Base-by-base conservation (phyloP, 2,888 invertebrate species). In the Enchytraeus crypticus region DNA sequence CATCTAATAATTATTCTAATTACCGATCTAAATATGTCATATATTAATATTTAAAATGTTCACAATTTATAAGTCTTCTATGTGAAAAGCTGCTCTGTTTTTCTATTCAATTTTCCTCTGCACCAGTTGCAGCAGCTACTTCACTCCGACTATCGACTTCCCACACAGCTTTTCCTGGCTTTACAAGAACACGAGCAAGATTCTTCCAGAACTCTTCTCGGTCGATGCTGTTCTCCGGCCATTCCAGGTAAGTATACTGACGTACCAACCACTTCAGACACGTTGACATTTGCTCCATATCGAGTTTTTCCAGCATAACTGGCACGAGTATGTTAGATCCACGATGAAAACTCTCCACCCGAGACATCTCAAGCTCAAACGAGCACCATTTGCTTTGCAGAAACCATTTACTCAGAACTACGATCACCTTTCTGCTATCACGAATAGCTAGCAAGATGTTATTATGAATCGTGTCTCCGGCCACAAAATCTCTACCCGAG, bases 291-390 rank as follows among this genome's bases (percentile, higher is more conserved):
- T 1, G 23, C 47, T 27, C 23, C 1, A 47, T 18, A 27, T 53
- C 53, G 21, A 53, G 27, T 5, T 27, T 11, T 21, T 59, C 59
- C 51, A 59, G 59, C 11, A 59, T 26, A 3, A 59, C 53, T 14
- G 59, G 29, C 23, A 59, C 38, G 38, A 59, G 32, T 2, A 59
- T 26, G 53, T 59, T 59, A 5, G 43, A 18, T 53, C 53, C 59
- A 8, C 53, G 29, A 21, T 59, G 51, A 34, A 59, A 33, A 29
- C 59, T 59, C n/a, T 51, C 53, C 27, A 59, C 38, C 43, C 33
- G 33, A 26, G 59, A 21, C 59, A 59, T 23, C 27, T 59, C 59
- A 21, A 53, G 34, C 47, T 59, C 59, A 27, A 34, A 46, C 14
- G 43, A 30, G 30, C 59, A 53, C 59, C 59, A 59, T 2, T 59